Percentiles rank a stretch among this genome's conserved stretches.
phyloP scores from a whole-genome alignment of 2,797 vertebrate species.

The Molossus alvarezi region DNA sequence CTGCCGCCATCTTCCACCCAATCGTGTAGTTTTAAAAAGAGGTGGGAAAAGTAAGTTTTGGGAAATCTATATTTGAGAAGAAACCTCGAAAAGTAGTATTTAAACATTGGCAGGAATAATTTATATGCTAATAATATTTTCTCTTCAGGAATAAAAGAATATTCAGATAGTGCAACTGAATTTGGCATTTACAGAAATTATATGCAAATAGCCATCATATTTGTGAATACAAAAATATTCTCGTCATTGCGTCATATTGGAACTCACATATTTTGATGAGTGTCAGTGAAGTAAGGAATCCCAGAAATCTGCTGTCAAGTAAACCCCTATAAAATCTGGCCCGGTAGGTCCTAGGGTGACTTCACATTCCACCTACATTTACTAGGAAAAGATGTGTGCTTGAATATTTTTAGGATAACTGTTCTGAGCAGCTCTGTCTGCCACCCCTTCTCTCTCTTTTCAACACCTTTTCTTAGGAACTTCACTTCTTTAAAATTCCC shows the following conservation, averaged over 20 bases:
- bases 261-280: conserved; percentile 22
- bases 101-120: conserved; percentile 7
- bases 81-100: conserved; percentile 42
- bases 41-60: conserved; percentile 18
- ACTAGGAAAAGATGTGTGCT: neutral
- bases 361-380: neutral
- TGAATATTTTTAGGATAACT: conserved; percentile 38
- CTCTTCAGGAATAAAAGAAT: conserved; percentile 19
- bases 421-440: neutral
- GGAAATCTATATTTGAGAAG: conserved; percentile 30
- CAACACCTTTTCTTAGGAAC: conserved; percentile 28
- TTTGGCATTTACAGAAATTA: conserved; percentile 56
- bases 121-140: conserved; percentile 8
- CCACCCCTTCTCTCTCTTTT: neutral
- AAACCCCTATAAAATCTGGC: neutral
- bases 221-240: conserved; percentile 4
- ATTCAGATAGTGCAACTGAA: conserved; percentile 15
- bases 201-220: neutral
- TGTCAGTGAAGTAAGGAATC: neutral
- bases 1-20: neutral
- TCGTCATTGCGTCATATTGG: conserved; percentile 5
- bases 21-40: neutral
- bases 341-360: neutral
- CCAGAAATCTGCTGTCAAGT: neutral
- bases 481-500: neutral